Evolutionary conservation across 2,113 vertebrate genomes (phyloP), one percentile per base, ranked within the genome.

Genomic region (Montifringilla adamsi): DNA sequence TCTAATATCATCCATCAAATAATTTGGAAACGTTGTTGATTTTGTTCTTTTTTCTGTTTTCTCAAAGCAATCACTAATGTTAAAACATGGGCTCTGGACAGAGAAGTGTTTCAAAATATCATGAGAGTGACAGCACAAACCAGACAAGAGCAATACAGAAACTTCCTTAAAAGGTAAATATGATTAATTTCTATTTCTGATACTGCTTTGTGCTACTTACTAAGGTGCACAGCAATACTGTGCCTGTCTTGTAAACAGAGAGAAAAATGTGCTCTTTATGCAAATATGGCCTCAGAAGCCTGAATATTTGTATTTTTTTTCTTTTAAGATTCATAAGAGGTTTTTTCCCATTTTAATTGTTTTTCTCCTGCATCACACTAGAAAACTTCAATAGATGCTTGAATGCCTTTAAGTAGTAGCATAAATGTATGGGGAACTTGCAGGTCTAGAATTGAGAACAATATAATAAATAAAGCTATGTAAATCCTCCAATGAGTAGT

Each of bases 91-190:
- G 98, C 98, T 56, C 84, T 99, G 76, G 99, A 99, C 96, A 98
- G 99, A 86, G 99, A 99, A 53, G 98, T 98, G 33, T 99, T 99
- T 91, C 99, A 99, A 97, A 99, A 99, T 96, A 99, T 99, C 94
- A 99, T 99, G 98, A 98, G 99, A 96, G 98, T 98, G 92, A 99
- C 99, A n/a, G 98, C 99, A 7, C 98, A 99, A 97, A 98, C 97
- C 7, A 98, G 98, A 37, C 99, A 99, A 27, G 98, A 99, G 43
- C 98, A 99, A 81, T 98, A 99, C 94, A 98, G 98, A 96, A 98
- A 98, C 96, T 99, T 99, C 96, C 99, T 99, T 23, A 97, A 98
- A 94, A 99, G 99, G 99, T 99, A 97, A 98, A 94, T 41, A 6
- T 16, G 9, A 41, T 30, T 2, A 13, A 30, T 64, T 77, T 82